phyloP scores from a whole-genome alignment of 2,113 vertebrate genomes.

The Paralichthys olivaceus region DNA sequence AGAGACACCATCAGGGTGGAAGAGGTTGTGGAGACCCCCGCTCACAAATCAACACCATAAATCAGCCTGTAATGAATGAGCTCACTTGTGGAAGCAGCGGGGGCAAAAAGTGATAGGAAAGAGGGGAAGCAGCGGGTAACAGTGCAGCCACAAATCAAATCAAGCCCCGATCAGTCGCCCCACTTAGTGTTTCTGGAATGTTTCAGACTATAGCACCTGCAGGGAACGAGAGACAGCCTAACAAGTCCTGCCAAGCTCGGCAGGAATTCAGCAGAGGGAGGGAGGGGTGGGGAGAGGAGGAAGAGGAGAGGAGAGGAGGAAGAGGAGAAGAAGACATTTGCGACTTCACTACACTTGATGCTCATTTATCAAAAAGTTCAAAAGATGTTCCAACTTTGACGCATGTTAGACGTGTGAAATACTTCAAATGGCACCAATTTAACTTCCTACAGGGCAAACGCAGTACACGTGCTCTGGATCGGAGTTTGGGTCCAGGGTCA shows the following conservation, averaged over 20 bases:
- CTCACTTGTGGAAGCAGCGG: conserved; percentile 11
- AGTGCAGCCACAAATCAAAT: conserved; percentile 76
- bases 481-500: too few relatives aligned
- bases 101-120: conserved; percentile 30
- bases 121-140: conserved; percentile 27
- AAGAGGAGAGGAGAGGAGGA: not conserved
- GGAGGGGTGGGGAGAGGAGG: not conserved
- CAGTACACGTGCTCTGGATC: too few relatives aligned
- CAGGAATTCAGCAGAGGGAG: conserved; percentile 64
- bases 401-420: too few relatives aligned
- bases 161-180: conserved; percentile 65
- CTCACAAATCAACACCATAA: conserved; percentile 29
- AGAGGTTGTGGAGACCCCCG: not conserved
- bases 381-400: too few relatives aligned
- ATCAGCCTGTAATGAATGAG: conserved; percentile 26
- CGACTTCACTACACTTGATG: too few relatives aligned
- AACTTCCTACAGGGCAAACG: too few relatives aligned
- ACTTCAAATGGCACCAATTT: too few relatives aligned
- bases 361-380: too few relatives aligned
- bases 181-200: conserved; percentile 71
- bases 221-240: conserved; percentile 62
- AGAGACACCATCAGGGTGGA: not conserved
- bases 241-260: conserved; percentile 77
- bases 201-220: conserved; percentile 78
- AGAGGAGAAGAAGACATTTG: too few relatives aligned